Conservation (phyloP, 2,888 invertebrate species). For the Artemia sp. region DNA sequence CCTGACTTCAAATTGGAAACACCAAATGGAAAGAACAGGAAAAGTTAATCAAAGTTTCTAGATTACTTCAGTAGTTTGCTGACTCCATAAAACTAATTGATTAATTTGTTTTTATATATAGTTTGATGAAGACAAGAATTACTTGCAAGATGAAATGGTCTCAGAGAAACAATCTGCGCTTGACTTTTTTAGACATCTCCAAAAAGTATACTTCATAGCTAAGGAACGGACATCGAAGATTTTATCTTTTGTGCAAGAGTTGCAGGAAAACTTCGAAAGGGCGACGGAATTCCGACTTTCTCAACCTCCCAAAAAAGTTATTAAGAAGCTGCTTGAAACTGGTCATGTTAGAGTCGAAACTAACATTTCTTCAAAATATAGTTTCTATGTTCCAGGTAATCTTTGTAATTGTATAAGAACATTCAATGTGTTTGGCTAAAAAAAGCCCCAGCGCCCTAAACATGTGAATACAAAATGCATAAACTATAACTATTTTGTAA, state of each 20-base stretch:
- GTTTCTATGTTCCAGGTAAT: conserved; percentile 34
- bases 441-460: too few relatives aligned
- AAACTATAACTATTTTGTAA: too few relatives aligned
- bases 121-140: too few relatives aligned
- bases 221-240: conserved; percentile 62
- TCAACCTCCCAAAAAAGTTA: conserved; percentile 33
- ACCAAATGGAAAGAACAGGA: too few relatives aligned
- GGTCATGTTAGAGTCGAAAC: conserved; percentile 34
- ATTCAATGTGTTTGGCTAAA: too few relatives aligned
- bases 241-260: conserved; percentile 59
- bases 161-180: conserved; percentile 39
- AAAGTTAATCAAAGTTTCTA: too few relatives aligned
- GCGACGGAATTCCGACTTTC: conserved; percentile 34
- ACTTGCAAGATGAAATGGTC: conserved; percentile 24
- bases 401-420: too few relatives aligned
- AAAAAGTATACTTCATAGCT: conserved; percentile 43
- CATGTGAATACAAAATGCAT: too few relatives aligned
- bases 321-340: conserved; percentile 34
- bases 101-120: too few relatives aligned
- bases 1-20: too few relatives aligned
- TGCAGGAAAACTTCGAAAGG: conserved; percentile 48
- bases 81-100: too few relatives aligned
- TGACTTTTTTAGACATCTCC: conserved; percentile 55
- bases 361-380: conserved; percentile 32
- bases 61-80: too few relatives aligned